A percentile compares a stretch with the other conserved stretches of the same genome.
Conservation (phyloP, 2,113 vertebrate genomes). For the Trogon surrucura region DNA sequence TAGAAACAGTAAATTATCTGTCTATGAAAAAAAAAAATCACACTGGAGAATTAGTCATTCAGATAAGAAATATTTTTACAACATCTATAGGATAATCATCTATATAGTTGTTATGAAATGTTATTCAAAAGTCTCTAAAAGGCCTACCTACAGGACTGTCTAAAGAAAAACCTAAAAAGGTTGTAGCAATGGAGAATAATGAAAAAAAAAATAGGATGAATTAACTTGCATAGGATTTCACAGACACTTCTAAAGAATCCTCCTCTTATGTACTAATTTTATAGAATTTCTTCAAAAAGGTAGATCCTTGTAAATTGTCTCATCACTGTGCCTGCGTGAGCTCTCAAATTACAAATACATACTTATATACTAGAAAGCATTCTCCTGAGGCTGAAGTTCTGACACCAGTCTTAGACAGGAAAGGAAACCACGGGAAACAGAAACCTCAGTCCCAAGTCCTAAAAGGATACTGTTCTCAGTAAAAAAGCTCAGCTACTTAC, state of each 20-base stretch:
- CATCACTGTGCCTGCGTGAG: background rate
- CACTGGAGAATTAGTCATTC: background rate
- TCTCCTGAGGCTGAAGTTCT: background rate
- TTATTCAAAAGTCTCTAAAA: background rate
- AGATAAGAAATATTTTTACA: background rate
- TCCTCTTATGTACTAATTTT: background rate
- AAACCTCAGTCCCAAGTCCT: background rate
- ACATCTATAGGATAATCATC: background rate
- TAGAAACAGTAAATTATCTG: background rate
- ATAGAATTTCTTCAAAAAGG: background rate
- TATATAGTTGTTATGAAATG: background rate
- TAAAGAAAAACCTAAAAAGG: background rate
- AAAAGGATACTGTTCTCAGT: background rate
- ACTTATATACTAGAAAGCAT: background rate
- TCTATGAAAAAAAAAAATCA: background rate
- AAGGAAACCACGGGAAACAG: background rate
- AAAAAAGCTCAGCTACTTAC: constrained; percentile 33
- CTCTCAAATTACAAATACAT: background rate
- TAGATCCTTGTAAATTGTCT: background rate
- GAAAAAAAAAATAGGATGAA: background rate
- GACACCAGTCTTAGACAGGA: background rate
- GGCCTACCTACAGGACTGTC: background rate
- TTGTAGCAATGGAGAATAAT: background rate
- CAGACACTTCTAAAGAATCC: background rate
- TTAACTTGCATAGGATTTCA: background rate